These are phyloP conservation scores for Pogonocherus hispidulus DNA, from an alignment of 2,888 invertebrate genomes.

Conservation along the genomic window DNA sequence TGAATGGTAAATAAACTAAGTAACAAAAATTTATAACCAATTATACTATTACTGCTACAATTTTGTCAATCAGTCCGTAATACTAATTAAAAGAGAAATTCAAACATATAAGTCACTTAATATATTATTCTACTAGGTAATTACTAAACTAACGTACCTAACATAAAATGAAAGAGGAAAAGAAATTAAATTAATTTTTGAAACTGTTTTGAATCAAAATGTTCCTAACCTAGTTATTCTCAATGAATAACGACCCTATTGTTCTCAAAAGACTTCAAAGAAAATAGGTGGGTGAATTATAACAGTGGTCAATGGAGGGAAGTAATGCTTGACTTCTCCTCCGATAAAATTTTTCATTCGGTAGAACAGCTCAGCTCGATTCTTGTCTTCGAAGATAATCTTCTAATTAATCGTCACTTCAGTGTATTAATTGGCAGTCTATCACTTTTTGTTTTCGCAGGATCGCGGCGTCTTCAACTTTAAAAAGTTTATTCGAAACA, in stretches of 20 bases:
- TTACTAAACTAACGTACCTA: too few species aligned
- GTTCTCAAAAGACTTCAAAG: neutral
- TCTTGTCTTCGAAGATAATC: neutral
- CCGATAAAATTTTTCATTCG: neutral
- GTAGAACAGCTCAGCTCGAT: neutral
- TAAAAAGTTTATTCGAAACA: neutral
- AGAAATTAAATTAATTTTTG: neutral
- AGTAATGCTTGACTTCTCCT: neutral
- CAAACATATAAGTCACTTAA: too few species aligned
- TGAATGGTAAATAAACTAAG: too few species aligned
- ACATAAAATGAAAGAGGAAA: too few species aligned
- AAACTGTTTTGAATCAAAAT: neutral
- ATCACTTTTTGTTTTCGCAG: neutral
- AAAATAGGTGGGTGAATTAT: neutral
- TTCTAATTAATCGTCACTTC: neutral
- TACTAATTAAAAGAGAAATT: too few species aligned
- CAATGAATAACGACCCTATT: neutral
- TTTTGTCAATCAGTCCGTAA: too few species aligned
- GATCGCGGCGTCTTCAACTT: neutral
- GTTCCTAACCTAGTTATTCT: too few species aligned
- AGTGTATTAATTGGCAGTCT: neutral
- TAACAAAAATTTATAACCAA: neutral
- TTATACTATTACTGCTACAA: neutral
- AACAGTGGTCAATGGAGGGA: neutral
- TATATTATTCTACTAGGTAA: too few species aligned